A percentile compares a stretch with the other conserved stretches of the same genome.
phyloP scores from a whole-genome alignment of 1,140 invertebrate genomes.

The Bombyx mori region DNA sequence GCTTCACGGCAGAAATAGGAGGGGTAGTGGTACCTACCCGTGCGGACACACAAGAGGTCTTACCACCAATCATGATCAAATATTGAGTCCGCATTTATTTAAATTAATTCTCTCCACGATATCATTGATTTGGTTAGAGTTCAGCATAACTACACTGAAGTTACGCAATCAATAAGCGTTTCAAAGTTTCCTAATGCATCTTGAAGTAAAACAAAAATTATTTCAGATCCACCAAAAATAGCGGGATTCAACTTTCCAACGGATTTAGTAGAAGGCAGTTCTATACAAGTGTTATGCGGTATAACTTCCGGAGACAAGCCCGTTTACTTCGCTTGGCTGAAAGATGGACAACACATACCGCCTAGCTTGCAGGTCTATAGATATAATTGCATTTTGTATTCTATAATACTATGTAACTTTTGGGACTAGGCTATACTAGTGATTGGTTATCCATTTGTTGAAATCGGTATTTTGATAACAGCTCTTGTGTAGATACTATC shows the following conservation, averaged over 20 bases:
- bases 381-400: not conserved
- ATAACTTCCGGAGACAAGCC: constrained; percentile 93
- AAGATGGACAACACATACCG: constrained; percentile 82
- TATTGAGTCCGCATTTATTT: no score
- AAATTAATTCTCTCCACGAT: not conserved
- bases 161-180: no score
- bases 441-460: no score
- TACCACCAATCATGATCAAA: no score
- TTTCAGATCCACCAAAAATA: constrained; percentile 80
- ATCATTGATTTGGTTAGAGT: no score
- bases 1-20: no score
- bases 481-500: no score
- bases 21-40: no score
- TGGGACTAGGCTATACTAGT: no score
- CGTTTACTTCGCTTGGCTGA: constrained; percentile 89
- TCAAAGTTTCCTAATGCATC: not conserved
- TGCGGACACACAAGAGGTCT: no score
- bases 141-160: no score
- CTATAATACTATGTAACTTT: not conserved
- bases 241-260: constrained; percentile 85
- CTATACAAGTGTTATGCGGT: constrained; percentile 90
- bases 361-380: constrained; percentile 74
- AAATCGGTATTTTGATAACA: no score
- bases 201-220: not conserved
- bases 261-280: constrained; percentile 87